Conservation (phyloP, 1,140 invertebrate species). For the Hestina assimilis region DNA sequence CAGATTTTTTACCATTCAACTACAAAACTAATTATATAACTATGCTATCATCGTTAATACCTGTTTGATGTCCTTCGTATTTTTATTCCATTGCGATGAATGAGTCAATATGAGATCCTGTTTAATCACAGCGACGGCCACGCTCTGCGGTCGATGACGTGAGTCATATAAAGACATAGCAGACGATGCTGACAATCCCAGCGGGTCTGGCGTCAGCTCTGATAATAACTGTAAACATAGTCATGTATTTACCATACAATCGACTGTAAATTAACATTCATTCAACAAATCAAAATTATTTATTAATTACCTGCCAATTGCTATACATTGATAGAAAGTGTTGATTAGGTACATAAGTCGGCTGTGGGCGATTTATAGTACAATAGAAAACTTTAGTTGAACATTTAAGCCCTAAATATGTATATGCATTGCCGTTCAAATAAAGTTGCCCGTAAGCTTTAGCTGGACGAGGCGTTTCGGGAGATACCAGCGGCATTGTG, state of each 20-base stretch:
- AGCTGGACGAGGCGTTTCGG: slow-evolving; percentile 92
- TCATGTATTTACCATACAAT: slow-evolving; percentile 44
- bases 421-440: slow-evolving; percentile 94
- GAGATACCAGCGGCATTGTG: slow-evolving; percentile 88
- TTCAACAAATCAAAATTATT: slow-evolving; percentile 13
- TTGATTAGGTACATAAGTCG: slow-evolving; percentile 95
- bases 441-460: slow-evolving; percentile 93
- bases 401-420: slow-evolving; percentile 93
- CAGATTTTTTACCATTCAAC: too few relatives aligned
- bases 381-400: slow-evolving; percentile 95
- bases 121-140: slow-evolving; percentile 80
- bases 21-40: too few relatives aligned
- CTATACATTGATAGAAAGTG: slow-evolving; percentile 98
- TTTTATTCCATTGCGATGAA: slow-evolving; percentile 81
- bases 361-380: slow-evolving; percentile 94
- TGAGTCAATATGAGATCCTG: slow-evolving; percentile 85
- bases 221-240: slow-evolving; percentile 81
- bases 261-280: slow-evolving; percentile 5
- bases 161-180: slow-evolving; percentile 87
- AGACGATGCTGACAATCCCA: slow-evolving; percentile 84
- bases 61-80: slow-evolving; percentile 71
- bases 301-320: slow-evolving; percentile 88
- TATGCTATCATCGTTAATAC: slow-evolving; percentile 36
- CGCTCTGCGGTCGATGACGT: slow-evolving; percentile 81
- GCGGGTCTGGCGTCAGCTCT: slow-evolving; percentile 84